phyloP scores from a whole-genome alignment of 53 echinoderm and acorn worm genomes.

The Zoroaster sp. region DNA sequence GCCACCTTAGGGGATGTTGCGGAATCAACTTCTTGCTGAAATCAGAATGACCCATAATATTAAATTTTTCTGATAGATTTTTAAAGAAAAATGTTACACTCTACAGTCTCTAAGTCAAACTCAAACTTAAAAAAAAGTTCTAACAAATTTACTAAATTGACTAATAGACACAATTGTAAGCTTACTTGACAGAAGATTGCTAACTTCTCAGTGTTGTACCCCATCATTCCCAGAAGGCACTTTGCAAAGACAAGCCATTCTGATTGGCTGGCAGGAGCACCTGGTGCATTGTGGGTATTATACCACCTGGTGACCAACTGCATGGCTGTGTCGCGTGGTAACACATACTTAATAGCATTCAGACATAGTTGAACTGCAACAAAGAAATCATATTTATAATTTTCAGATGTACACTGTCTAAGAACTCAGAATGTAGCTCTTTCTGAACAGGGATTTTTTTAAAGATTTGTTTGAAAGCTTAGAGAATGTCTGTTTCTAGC shows the following conservation, averaged over 20 bases:
- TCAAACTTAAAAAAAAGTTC: background rate
- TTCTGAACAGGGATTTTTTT: too few relatives aligned
- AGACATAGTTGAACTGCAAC: constrained; percentile 75
- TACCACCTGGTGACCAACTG: constrained; percentile 86
- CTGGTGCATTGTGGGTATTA: constrained; percentile 91
- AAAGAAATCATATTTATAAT: too few relatives aligned
- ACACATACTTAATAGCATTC: constrained; percentile 78
- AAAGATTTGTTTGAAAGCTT: too few relatives aligned
- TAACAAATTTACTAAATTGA: background rate
- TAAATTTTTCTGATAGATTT: too few relatives aligned
- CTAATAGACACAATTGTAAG: background rate
- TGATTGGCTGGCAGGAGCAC: constrained; percentile 76
- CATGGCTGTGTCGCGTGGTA: constrained; percentile 75
- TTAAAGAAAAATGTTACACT: too few relatives aligned
- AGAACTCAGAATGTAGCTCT: too few relatives aligned
- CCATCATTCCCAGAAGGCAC: constrained; percentile 86
- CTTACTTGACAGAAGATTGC: constrained; percentile 64
- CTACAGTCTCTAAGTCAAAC: too few relatives aligned
- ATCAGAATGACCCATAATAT: background rate
- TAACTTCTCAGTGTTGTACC: constrained; percentile 74
- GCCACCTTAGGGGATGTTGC: constrained; percentile 74
- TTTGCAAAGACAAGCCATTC: constrained; percentile 79
- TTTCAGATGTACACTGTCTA: too few relatives aligned
- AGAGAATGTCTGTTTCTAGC: too few relatives aligned
- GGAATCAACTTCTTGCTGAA: constrained; percentile 60